phyloP scores from a whole-genome alignment of 2,888 invertebrate genomes.

The Amorpha juglandis region DNA sequence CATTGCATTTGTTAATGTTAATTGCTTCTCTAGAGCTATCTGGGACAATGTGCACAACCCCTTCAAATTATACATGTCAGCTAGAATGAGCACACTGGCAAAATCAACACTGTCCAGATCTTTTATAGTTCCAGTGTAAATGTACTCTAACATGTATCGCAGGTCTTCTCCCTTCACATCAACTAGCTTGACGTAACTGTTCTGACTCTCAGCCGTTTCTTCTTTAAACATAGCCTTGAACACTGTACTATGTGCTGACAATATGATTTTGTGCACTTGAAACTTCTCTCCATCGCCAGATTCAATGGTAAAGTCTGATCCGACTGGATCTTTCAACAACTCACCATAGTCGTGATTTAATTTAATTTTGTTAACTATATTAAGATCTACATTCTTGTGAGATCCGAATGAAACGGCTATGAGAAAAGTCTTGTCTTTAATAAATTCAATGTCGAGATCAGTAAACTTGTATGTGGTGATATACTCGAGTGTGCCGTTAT shows the following conservation, averaged over 20 bases:
- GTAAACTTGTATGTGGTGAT: constrained; percentile 67
- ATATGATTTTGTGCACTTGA: constrained; percentile 64
- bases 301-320: constrained; percentile 71
- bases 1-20: constrained; percentile 62
- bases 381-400: constrained; percentile 39
- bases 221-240: constrained; percentile 78
- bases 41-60: constrained; percentile 64
- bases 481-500: constrained; percentile 43
- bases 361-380: constrained; percentile 51
- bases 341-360: constrained; percentile 61
- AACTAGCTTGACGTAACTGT: constrained; percentile 63
- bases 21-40: constrained; percentile 57
- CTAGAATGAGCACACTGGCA: constrained; percentile 63
- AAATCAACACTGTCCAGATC: constrained; percentile 62
- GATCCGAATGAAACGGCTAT: constrained; percentile 58
- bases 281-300: constrained; percentile 68
- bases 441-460: constrained; percentile 60
- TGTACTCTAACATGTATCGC: constrained; percentile 62
- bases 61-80: constrained; percentile 67
- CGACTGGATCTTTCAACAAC: constrained; percentile 63
- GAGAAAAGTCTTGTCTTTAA: constrained; percentile 61
- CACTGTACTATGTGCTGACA: constrained; percentile 70
- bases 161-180: constrained; percentile 70
- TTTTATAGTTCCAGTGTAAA: constrained; percentile 69
- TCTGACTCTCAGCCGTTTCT: constrained; percentile 73